phyloP scores from a whole-genome alignment of 2,113 vertebrate species.

The Albula goreensis region DNA sequence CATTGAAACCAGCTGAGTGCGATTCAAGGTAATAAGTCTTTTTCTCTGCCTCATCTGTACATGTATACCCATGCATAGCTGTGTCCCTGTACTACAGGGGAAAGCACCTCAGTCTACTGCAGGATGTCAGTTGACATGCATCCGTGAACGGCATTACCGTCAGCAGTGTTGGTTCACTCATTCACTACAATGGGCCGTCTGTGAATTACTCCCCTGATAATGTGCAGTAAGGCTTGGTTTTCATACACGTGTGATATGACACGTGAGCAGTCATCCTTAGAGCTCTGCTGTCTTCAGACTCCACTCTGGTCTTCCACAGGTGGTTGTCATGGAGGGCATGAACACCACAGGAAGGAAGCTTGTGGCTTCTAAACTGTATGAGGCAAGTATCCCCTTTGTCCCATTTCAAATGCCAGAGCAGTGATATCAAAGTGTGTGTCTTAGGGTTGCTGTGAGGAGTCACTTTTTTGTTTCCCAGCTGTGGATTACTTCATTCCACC shows the following conservation, averaged over 20 bases:
- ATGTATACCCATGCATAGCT: too few species aligned
- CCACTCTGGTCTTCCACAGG: conserved; percentile 56
- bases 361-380: conserved; percentile 78
- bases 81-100: too few species aligned
- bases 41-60: too few species aligned
- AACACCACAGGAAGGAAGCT: conserved; percentile 79
- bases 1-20: too few species aligned
- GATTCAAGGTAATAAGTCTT: too few species aligned
- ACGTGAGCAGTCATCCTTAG: not conserved
- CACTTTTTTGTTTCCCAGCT: not conserved
- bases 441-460: not conserved
- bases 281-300: not conserved
- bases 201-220: not conserved
- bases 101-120: not conserved
- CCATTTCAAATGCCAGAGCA: not conserved
- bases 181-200: not conserved
- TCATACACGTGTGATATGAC: not conserved
- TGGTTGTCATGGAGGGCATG: conserved; percentile 85
- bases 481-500: not conserved
- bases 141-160: not conserved
- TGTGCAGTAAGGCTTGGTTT: not conserved
- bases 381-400: conserved; percentile 64
- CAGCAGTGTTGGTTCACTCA: not conserved
- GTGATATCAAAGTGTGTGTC: not conserved
- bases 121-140: not conserved